Conservation (phyloP, 2,113 vertebrate genomes). For the Ariopsis seemanni region DNA sequence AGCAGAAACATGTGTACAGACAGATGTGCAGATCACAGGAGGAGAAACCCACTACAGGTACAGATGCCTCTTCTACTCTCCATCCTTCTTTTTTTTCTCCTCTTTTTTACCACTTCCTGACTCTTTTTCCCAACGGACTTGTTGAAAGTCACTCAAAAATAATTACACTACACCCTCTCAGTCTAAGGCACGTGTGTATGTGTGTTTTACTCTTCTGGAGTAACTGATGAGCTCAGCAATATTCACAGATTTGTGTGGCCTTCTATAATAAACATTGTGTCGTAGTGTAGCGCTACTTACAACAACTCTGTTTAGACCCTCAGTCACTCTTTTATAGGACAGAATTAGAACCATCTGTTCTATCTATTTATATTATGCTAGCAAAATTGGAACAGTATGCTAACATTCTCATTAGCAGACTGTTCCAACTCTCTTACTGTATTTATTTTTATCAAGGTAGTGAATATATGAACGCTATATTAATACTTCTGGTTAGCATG, state of each 20-base stretch:
- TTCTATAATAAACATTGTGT: neutral
- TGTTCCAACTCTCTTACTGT: neutral
- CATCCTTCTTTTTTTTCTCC: neutral
- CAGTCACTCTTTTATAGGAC: neutral
- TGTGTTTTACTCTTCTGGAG: neutral
- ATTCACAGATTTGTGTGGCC: neutral
- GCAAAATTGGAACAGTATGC: neutral
- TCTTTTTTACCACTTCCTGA: neutral
- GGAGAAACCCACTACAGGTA: conserved; percentile 78
- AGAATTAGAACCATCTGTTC: neutral
- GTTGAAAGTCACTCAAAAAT: neutral
- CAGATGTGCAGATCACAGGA: conserved; percentile 74
- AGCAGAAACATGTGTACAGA: conserved; percentile 71
- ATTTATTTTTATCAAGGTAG: neutral
- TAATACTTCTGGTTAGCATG: neutral
- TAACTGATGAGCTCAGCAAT: conserved; percentile 14
- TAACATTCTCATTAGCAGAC: neutral
- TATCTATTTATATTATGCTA: neutral
- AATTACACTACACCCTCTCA: neutral
- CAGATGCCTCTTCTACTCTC: conserved; percentile 68
- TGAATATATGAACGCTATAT: neutral
- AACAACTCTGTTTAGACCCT: neutral
- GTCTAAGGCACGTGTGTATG: conserved; percentile 19
- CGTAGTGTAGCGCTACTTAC: neutral
- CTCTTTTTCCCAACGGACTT: neutral